Conservation (phyloP, 2,113 vertebrate species). For the Periophthalmodon schlosseri region DNA sequence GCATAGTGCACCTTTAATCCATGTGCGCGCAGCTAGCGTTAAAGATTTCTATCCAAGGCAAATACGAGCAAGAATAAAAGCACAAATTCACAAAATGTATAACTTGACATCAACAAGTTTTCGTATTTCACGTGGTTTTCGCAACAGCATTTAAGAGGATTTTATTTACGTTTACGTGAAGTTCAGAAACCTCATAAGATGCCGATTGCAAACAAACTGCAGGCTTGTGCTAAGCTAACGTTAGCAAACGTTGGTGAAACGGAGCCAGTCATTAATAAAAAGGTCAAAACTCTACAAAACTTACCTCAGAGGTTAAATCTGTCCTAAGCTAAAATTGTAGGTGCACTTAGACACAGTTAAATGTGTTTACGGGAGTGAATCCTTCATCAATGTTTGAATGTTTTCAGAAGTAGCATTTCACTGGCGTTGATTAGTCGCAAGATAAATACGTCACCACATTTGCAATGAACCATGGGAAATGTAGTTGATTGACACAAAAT, state of each 20-base stretch:
- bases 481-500: not conserved
- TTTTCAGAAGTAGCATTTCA: not conserved
- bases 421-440: slow-evolving; percentile 46
- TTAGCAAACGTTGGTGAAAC: slow-evolving; percentile 30
- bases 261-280: not conserved
- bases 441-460: slow-evolving; percentile 36
- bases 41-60: not conserved
- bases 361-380: not conserved
- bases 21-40: not conserved
- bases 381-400: not conserved
- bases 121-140: not conserved
- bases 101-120: not conserved
- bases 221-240: slow-evolving; percentile 12
- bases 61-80: not conserved
- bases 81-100: not conserved
- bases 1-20: not conserved
- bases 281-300: slow-evolving; percentile 8
- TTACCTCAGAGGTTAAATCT: slow-evolving; percentile 45
- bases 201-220: not conserved
- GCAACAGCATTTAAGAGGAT: not conserved
- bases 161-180: not conserved
- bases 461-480: slow-evolving; percentile 55
- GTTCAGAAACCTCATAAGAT: not conserved
- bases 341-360: rapidly evolving
- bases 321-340: not conserved